phyloP scores from a whole-genome alignment of 1,140 invertebrate species.

The Drosophila pruinosa region DNA sequence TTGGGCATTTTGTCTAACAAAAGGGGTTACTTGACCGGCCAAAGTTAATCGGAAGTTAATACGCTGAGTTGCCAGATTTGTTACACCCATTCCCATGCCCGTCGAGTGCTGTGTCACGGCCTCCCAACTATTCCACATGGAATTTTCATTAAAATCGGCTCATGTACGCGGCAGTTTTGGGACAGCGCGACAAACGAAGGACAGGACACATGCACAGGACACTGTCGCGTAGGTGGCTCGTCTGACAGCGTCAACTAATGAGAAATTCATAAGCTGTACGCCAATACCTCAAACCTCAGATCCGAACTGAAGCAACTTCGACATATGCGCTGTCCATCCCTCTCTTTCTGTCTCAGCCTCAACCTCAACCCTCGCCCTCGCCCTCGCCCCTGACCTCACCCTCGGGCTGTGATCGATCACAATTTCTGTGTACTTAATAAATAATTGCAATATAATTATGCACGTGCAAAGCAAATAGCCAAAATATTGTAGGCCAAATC shows the following conservation, averaged over 20 bases:
- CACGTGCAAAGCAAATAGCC: slow-evolving; percentile 60
- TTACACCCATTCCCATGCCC: no score
- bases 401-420: slow-evolving; percentile 63
- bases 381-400: not conserved
- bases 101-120: slow-evolving; percentile 54
- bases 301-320: slow-evolving; percentile 9
- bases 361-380: not conserved
- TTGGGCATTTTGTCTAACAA: not conserved
- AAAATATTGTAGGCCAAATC: slow-evolving; percentile 56
- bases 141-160: slow-evolving; percentile 81
- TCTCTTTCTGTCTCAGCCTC: not conserved
- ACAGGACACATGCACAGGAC: not conserved
- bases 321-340: slow-evolving; percentile 39
- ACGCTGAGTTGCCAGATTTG: slow-evolving; percentile 79
- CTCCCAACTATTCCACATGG: slow-evolving; percentile 72
- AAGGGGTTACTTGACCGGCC: slow-evolving; percentile 73
- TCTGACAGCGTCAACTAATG: slow-evolving; percentile 58
- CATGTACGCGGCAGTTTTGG: slow-evolving; percentile 65
- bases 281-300: slow-evolving; percentile 5
- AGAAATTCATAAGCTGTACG: slow-evolving; percentile 76
- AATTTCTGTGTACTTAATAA: slow-evolving; percentile 77
- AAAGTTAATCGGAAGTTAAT: slow-evolving; percentile 81
- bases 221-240: slow-evolving; percentile 42
- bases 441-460: slow-evolving; percentile 81
- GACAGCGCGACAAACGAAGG: not conserved